Conservation (phyloP, 30 jellyfish, hydroid and myxozoan species). For the Chrysaora quinquecirrha region DNA sequence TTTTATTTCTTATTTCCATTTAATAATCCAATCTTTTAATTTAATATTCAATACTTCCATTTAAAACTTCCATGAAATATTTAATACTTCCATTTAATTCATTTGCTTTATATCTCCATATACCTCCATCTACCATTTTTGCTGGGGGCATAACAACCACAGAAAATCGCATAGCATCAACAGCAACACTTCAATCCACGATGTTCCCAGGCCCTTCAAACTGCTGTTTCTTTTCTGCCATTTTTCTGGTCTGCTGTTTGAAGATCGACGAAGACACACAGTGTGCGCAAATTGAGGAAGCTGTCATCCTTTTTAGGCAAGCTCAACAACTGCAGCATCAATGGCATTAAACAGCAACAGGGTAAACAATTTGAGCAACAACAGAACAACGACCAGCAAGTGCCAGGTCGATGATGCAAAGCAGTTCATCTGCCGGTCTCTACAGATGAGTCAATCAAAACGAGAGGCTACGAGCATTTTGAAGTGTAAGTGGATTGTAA, state of each 20-base stretch:
- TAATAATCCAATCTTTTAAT: not conserved
- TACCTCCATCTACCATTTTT: not conserved
- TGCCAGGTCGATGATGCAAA: slow-evolving; percentile 12
- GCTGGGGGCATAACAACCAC: slow-evolving; percentile 3
- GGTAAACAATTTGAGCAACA: slow-evolving; percentile 5
- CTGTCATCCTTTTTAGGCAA: slow-evolving; percentile 4
- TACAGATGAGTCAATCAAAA: slow-evolving; percentile 22
- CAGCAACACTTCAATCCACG: slow-evolving; percentile 8
- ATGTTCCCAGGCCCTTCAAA: slow-evolving; percentile 7
- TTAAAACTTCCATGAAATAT: not conserved
- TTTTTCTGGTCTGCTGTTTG: not conserved
- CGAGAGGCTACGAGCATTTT: slow-evolving; percentile 19
- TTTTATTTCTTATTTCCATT: too few species aligned
- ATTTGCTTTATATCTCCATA: too few species aligned
- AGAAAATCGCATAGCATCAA: too few species aligned
- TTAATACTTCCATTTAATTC: not conserved
- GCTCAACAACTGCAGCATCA: slow-evolving; percentile 16
- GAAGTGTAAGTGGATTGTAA: not conserved
- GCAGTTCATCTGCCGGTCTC: slow-evolving; percentile 35
- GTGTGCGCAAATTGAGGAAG: slow-evolving; percentile 11
- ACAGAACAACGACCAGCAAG: slow-evolving; percentile 29
- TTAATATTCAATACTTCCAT: not conserved
- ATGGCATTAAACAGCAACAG: slow-evolving; percentile 16
- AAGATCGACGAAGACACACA: slow-evolving; percentile 10
- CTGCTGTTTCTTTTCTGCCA: not conserved